Base-by-base conservation (phyloP, 1,140 invertebrate genomes). In the Harlomillsia oculata region DNA sequence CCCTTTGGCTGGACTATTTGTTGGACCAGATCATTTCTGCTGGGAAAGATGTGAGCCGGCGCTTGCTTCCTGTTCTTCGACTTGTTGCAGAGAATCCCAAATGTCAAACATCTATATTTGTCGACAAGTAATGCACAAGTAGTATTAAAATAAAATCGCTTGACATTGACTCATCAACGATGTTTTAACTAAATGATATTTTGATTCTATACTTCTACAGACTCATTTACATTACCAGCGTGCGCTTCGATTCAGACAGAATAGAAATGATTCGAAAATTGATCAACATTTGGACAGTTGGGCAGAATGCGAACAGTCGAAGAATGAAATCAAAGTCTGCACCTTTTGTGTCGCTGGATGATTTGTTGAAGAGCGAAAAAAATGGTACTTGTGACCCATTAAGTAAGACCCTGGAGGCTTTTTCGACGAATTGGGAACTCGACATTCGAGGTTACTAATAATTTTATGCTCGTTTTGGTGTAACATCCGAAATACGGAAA, bases 1-100 rank as follows among this genome's bases (percentile, higher is more conserved):
- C 54, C 0, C 16, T 50, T 25, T 64, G 62, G 62, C 25, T 60
- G 9, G 43, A 60, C 20, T 18, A 25, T 1, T 4, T 64, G 20
- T 43, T 64, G 23, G 32, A 37, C 20, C 25, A 37, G 13, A 18
- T 60, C 8, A 51, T 54, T 50, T 3, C 39, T n/a, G 28, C 30
- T 18, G 45, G 46, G 4, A 40, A 39, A 23, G 25, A 13, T 11
- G 34, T 16, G n/a, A 11, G 39, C 0, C 32, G 40, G 2, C 26
- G 46, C 16, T 43, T 60, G 14, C 14, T 34, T 14, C 18, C 32
- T 9, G 14, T 63, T 43, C 41, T 63, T 14, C n/a, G 18, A 21
- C 21, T 9, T 20, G 25, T 51, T 3, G 39, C 57, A 30, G 57
- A 52, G 21, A 36, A 18, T 5, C 46, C 49, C 4, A 56, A 63